Base-by-base conservation (phyloP, 2,797 vertebrate species). In the Pelodytes ibericus region DNA sequence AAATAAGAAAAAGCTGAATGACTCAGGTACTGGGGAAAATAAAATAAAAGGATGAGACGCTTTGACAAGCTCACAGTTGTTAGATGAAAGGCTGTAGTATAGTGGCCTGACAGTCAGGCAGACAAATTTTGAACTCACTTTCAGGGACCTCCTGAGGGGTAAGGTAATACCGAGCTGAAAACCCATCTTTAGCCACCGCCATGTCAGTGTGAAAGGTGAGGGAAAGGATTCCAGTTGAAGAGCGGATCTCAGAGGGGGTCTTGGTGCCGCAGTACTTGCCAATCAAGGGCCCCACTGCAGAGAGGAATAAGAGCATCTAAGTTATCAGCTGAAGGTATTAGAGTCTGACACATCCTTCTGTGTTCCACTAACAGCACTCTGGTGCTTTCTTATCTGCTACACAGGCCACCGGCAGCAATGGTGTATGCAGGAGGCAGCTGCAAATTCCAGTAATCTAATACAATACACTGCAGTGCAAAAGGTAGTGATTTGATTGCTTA, bases 161-260 rank as follows among this genome's bases (percentile, higher is more conserved):
- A 90, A 96, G 92, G 87, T 94, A 94, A 89, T 96, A 98, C 11
- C 93, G 94, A 4, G 95, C 96, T 0, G 95, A 95, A 88, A 98
- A 98, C 61, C 96, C 96, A 0, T 98, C 96, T 86, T 96, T 99
- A 36, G 98, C 98, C 80, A 99, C 97, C 0, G 97, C 98, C 94
- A 98, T 95, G 88, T 99, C 98, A 0, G 98, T 99, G 90, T 98
- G 97, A 87, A 99, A 99, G 83, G 95, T 93, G 76, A 99, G 93
- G 0, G 98, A 98, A 36, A 99, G 92, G 73, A 98, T 94, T 0
- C 96, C 97, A 0, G 96, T 97, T 0, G 95, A 95, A 0, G 96
- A 98, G 18, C 93, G 95, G 83, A 99, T 97, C 87, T 97, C 95
- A 0, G 96, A 95, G 0, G 96, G 97, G 68, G 96, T 94, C 85